phyloP scores from a whole-genome alignment of 2,888 invertebrate species.

The Pegoplata infirma region DNA sequence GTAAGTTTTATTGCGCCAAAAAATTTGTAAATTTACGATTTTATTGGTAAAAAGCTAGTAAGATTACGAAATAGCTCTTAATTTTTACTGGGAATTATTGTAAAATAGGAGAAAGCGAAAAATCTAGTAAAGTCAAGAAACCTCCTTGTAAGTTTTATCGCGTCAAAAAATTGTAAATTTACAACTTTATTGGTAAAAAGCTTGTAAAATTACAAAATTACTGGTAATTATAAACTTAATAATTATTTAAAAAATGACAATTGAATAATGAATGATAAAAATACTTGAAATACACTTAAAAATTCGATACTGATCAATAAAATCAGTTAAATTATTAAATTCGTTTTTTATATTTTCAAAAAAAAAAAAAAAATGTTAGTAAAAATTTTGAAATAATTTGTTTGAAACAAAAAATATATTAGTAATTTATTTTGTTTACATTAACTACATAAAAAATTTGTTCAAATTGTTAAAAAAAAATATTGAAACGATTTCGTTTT shows the following conservation, averaged over 20 bases:
- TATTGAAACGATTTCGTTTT: slow-evolving; percentile 46
- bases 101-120: too few relatives aligned
- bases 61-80: too few relatives aligned
- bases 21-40: too few relatives aligned
- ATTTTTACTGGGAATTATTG: too few relatives aligned
- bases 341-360: slow-evolving; percentile 25
- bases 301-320: slow-evolving; percentile 79
- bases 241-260: background rate
- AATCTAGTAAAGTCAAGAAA: too few relatives aligned
- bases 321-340: slow-evolving; percentile 73
- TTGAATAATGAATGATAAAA: slow-evolving; percentile 43
- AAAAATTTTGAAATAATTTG: slow-evolving; percentile 34
- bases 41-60: too few relatives aligned
- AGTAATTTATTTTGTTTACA: slow-evolving; percentile 29
- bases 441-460: slow-evolving; percentile 29
- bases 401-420: slow-evolving; percentile 28
- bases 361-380: slow-evolving; percentile 53
- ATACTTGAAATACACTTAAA: slow-evolving; percentile 44
- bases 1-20: too few relatives aligned
- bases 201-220: too few relatives aligned
- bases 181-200: too few relatives aligned
- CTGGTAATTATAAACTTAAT: too few relatives aligned
- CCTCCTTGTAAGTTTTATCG: too few relatives aligned
- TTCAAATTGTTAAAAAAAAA: slow-evolving; percentile 21
- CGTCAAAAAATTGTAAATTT: too few relatives aligned